Base-by-base conservation (phyloP, 2,888 invertebrate genomes). In the Cosmopolites sordidus region DNA sequence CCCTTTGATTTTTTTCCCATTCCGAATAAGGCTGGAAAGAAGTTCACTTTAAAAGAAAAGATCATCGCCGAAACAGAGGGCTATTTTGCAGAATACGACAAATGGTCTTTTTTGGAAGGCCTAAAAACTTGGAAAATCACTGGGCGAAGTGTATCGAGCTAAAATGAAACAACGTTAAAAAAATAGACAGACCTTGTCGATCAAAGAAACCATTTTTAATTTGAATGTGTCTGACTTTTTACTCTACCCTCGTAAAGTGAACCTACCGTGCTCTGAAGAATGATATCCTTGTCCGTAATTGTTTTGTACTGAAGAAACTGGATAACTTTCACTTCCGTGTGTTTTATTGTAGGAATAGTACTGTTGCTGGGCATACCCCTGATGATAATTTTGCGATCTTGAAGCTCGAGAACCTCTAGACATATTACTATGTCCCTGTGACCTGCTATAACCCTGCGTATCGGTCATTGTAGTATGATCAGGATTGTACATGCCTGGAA, bases 311-410 rank as follows among this genome's bases (percentile, higher is more conserved):
- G 57, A 60, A 5, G 56, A 54, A 51, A 70, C 64, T 14, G 60
- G 62, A 48, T 71, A 72, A 11, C 62, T 60, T 9, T 71, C 70
- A 8, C 62, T 48, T 12, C 63, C 57, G 44, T 81, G 81, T 22
- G 77, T 72, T 51, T 77, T 76, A 64, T 79, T 79, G 56, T 78
- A 77, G 64, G 79, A 79, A 54, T 78, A 77, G 51, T 78, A 78
- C 52, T 73, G 71, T 50, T 77, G 75, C 42, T 57, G 56, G 4
- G 56, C 15, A 37, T 57, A 57, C 12, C 42, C 48, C 30, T 56
- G 56, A 37, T 52, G 52, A 12, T 45, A 57, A 6, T 47, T 50
- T 16, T 50, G 56, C 3, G 22, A 17, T 29, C 56, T 46, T 16
- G 43, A 16, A 9, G 17, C 44, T 30, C 56, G 22, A 12, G 40